These are phyloP conservation scores for Rhinichthys klamathensis DNA, from an alignment of 2,113 vertebrate genomes.

Conservation along the genomic window DNA sequence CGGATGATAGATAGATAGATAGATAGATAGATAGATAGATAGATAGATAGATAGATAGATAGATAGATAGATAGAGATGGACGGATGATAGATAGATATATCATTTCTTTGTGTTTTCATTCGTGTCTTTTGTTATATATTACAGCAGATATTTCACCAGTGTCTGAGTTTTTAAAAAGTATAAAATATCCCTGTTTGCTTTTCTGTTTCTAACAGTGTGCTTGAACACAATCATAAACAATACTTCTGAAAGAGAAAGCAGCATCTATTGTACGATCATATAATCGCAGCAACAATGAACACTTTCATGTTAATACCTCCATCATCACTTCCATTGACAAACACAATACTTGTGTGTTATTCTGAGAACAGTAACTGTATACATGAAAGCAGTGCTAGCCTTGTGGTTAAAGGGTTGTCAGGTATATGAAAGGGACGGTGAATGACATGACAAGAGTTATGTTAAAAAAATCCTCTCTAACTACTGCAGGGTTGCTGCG, in stretches of 20 bases:
- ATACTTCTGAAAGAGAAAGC: constrained; percentile 1
- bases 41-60: no score
- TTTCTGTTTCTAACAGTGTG: neutral
- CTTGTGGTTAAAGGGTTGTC: constrained; percentile 17
- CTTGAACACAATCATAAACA: neutral
- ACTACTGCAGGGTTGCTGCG: neutral
- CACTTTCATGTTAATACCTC: neutral
- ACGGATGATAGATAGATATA: no score
- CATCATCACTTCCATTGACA: neutral
- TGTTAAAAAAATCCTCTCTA: neutral
- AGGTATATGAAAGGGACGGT: neutral
- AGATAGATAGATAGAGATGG: no score
- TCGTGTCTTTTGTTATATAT: neutral
- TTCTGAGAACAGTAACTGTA: neutral
- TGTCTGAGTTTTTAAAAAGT: neutral
- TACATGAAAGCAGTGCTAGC: neutral
- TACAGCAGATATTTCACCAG: neutral
- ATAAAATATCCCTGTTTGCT: neutral
- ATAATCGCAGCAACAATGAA: neutral
- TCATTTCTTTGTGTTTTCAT: no score
- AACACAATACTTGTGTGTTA: neutral
- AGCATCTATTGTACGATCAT: neutral
- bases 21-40: no score
- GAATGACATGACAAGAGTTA: neutral
- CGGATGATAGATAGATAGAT: no score